Evolutionary conservation across 2,888 invertebrate species (phyloP), one percentile per base, ranked within the genome.

Genomic region (Autographa pulchrina): DNA sequence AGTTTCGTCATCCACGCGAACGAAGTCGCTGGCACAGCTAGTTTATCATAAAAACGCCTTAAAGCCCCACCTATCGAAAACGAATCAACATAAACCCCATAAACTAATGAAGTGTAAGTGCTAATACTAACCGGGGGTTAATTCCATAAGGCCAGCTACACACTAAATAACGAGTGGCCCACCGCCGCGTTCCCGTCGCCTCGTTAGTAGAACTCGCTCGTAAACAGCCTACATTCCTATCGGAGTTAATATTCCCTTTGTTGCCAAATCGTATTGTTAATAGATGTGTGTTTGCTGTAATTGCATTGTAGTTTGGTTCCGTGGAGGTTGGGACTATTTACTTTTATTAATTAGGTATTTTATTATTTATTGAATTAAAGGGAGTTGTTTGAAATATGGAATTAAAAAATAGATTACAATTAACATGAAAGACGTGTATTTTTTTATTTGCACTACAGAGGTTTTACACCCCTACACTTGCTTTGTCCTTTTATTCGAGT

Each of bases 201-300:
- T 72, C 72, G 85, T 84, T 86, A 82, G 77, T 80, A 75, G 73
- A 73, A 52, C 71, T 41, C 67, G 83, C 75, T 85, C 77, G 80
- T 82, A 85, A 83, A 79, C 80, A 72, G 72, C 72, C 79, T 80
- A 79, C 83, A 83, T 81, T 85, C 80, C 80, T 82, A 83, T 87
- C 72, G 80, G 77, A 80, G 80, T 77, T 81, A 84, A 87, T 84
- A 85, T 80, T 79, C 83, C 78, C 82, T 80, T 89, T 87, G 89
- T 88, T 85, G 82, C 87, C 85, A 86, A 88, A 86, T 85, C 68
- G 84, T 73, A 79, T 75, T 85, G 87, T 89, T 89, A 90, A 89
- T 90, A 88, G 61, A 78, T 20, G 59, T 38, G 70, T 69, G 68
- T 71, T 60, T 64, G 58, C 64, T 6, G 66, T 77, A 66, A 77